Evolutionary conservation across 2,113 vertebrate species (phyloP).

Genomic region (Alaudala cheleensis): DNA sequence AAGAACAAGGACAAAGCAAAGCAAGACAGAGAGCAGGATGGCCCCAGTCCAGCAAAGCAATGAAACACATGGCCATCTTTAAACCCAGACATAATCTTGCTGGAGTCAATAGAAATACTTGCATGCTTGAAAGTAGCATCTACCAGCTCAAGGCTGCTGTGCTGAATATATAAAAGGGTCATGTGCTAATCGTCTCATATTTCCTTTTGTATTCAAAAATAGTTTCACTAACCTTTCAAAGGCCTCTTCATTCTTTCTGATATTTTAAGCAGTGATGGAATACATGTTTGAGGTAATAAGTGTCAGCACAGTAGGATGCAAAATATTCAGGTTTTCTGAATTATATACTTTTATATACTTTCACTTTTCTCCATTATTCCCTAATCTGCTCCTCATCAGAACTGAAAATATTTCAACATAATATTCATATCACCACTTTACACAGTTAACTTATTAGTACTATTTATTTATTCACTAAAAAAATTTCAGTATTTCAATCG

Average conservation of each 20-base stretch:
- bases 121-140: neutral
- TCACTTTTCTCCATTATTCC: neutral
- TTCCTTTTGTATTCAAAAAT: constrained; percentile 11
- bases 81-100: neutral
- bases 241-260: neutral
- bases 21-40: neutral
- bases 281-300: neutral
- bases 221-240: constrained; percentile 12
- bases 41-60: neutral
- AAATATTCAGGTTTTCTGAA: constrained; percentile 7
- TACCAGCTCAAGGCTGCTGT: neutral
- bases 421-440: neutral
- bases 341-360: neutral
- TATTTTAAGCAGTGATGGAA: neutral
- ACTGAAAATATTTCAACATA: neutral
- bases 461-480: neutral
- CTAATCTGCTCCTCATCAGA: neutral
- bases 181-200: neutral
- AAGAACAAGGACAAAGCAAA: neutral
- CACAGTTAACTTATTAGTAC: neutral
- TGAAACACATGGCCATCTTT: neutral
- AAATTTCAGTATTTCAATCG: neutral
- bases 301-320: neutral
- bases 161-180: neutral
- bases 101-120: neutral